Percentiles rank a stretch among this genome's conserved stretches.
Evolutionary conservation across 2,113 vertebrate genomes (phyloP).

Genomic region (Actenoides hombroni): DNA sequence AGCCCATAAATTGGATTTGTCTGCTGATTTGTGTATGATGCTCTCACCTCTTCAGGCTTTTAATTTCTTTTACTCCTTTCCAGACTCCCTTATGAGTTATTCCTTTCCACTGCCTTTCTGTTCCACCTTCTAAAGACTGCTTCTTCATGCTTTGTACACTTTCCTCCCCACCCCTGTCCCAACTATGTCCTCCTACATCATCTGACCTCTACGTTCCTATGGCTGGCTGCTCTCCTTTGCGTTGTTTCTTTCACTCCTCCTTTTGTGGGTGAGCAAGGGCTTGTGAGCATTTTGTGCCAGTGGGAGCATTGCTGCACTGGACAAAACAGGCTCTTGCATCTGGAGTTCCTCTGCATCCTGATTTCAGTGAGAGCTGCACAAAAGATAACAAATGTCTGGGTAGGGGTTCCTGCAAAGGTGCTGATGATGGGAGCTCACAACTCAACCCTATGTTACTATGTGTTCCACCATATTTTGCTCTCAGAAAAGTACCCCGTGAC

Average conservation of each 20-base stretch:
- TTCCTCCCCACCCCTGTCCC: background rate
- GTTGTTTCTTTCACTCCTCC: background rate
- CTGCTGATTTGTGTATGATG: background rate
- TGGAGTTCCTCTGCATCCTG: background rate
- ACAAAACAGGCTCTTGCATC: background rate
- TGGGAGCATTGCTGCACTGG: background rate
- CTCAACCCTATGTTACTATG: background rate
- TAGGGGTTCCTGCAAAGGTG: background rate
- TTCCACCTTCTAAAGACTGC: background rate
- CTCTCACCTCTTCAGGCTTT: background rate
- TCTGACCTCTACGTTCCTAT: background rate
- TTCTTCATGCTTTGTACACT: background rate
- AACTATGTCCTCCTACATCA: background rate
- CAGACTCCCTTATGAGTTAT: background rate
- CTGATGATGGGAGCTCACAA: background rate
- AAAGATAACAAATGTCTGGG: background rate
- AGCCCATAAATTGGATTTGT: background rate
- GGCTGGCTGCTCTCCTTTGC: background rate
- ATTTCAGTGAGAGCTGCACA: background rate
- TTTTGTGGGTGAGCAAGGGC: background rate
- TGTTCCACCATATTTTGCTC: background rate
- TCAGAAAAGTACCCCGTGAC: background rate
- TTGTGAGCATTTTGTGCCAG: background rate
- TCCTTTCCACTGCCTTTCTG: background rate
- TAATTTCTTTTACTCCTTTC: background rate